These are phyloP conservation scores for Drosophila eohydei DNA, from an alignment of 2,888 invertebrate genomes.

Conservation along the genomic window DNA sequence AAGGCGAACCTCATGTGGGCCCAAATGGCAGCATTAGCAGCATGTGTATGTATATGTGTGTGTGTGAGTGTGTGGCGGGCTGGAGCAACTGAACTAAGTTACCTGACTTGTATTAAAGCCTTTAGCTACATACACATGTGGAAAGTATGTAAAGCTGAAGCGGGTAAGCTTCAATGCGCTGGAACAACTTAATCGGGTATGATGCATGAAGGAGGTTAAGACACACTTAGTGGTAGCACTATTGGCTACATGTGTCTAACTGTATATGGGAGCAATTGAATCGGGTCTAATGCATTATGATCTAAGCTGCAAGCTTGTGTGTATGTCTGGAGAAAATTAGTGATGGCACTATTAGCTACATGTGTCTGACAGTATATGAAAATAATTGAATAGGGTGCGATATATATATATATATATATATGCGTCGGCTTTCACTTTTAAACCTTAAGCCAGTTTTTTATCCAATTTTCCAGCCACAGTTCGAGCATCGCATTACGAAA, in stretches of 20 bases:
- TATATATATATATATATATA: background rate
- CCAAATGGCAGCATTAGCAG: background rate
- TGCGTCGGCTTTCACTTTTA: constrained; percentile 76
- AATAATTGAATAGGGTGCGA: background rate
- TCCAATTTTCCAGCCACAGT: constrained; percentile 49
- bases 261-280: background rate
- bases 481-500: constrained; percentile 70
- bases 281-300: background rate
- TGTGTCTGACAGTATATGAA: background rate
- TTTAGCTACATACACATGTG: background rate
- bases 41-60: background rate
- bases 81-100: background rate
- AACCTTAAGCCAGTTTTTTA: constrained; percentile 47
- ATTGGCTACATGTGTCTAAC: background rate
- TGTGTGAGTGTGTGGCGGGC: background rate
- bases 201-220: background rate
- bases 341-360: background rate
- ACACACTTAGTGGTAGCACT: background rate
- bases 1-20: background rate
- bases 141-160: background rate
- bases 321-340: background rate
- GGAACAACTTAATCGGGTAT: background rate
- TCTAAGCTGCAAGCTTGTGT: background rate
- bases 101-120: background rate
- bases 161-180: background rate